Evolutionary conservation across 2,888 invertebrate genomes (phyloP), one percentile per base, ranked within the genome.

Genomic region (Sialis fuliginosa): DNA sequence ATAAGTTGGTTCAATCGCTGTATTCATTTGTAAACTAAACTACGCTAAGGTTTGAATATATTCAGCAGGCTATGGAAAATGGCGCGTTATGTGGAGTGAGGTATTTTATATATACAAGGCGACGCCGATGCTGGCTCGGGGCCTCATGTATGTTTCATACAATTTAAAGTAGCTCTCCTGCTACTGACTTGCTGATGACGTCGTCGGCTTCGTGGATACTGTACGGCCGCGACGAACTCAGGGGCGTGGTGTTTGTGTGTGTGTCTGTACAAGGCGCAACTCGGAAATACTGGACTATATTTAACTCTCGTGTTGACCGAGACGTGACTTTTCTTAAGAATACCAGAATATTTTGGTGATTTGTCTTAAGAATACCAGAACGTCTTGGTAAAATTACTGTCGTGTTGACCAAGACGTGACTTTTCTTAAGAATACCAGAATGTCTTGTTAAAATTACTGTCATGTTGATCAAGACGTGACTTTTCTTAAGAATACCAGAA

Each of bases 1-100:
- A 75, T 75, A 75, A 75, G 73, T 75, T 73, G 73, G 72, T 73
- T 74, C 74, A 74, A 75, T 75, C 74, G 74, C 74, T 75, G 74
- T 74, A 74, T 75, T 75, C 74, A 75, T 75, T 75, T 75, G 74
- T 75, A 73, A 75, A 74, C 74, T 73, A 68, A 68, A 66, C 66
- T 46, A 40, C 40, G 39, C 46, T 39, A 66, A 66, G 67, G 64
- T 62, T 57, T 61, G 62, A 62, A 63, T 64, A 64, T 64, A 63
- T 63, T 62, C 62, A 61, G 61, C 48, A 44, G 46, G 31, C 39
- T 31, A 32, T 33, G 39, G 46, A 39, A 31, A 39, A 13, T 30
- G 39, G 8, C 33, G 13, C 10, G 33, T 10, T 10, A 8, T 33
- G 32, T 31, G 22, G 39, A 39, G 33, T 33, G 46, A 32, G 39